Base-by-base conservation (phyloP, 2,888 invertebrate species). In the Platycheirus rosarum region DNA sequence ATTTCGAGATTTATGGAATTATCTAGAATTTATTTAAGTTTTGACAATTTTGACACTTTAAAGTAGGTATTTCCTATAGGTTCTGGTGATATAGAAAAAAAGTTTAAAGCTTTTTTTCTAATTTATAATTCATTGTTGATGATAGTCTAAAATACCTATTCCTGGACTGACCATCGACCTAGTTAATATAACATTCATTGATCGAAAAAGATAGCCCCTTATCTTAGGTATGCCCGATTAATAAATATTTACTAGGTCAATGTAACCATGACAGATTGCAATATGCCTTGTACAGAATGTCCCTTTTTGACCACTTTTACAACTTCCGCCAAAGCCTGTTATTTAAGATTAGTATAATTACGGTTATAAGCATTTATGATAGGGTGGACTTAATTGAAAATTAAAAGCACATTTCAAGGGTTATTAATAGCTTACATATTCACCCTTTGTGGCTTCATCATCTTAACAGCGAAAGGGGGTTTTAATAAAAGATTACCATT, bases 181-280 rank as follows among this genome's bases (percentile, higher is more conserved):
- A 55, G 9, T 40, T 13, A 37, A 55, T 40, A 14, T 23, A 9
- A 23, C 37, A 55, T 55, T 37, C 37, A 55, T 55, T 55, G 37
- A 55, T 55, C 37, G 37, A 8, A 37, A 40, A 37, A 13, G 20
- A n/a, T 23, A 23, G 23, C n/a, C n/a, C 37, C 53, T 20, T 55
- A 37, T 55, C 55, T 13, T 23, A 1, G 20, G 13, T 13, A 14
- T 14, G 37, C 11, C n/a, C 16, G 5, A 55, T 20, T 55, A 55
- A 55, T 13, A 40, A 40, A 37, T 18, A 23, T 37, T 37, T 20
- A 55, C 37, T 40, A 20, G 37, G 55, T 40, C 55, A 55, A 55
- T 55, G 20, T 37, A 37, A 37, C 53, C 53, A 55, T 37, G 23
- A 37, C 37, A 20, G 23, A 40, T 37, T 53, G 18, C 7, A 32